Conservation (phyloP, 2,797 vertebrate species). For the Lagorchestes hirsutus region DNA sequence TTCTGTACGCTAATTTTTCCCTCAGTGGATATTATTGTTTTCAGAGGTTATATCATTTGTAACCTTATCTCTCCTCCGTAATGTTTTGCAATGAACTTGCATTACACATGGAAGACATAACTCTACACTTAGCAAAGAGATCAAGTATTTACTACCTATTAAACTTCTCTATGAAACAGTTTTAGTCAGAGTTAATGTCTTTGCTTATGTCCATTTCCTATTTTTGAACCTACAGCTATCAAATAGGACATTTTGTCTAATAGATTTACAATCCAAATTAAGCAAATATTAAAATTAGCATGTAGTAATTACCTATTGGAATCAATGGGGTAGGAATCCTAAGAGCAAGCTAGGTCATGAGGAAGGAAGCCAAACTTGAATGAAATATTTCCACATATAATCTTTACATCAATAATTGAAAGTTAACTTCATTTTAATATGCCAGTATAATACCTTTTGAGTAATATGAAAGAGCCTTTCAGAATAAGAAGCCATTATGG, state of each 20-base stretch:
- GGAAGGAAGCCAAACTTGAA: neutral
- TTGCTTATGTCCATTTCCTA: neutral
- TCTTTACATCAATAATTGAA: neutral
- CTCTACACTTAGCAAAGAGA: neutral
- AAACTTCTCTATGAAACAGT: neutral
- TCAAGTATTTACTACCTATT: neutral
- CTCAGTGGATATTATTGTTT: neutral
- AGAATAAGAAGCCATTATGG: neutral
- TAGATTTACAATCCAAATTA: slow-evolving; percentile 28
- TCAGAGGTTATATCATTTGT: neutral
- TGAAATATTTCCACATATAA: neutral
- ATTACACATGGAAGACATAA: neutral
- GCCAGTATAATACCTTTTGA: neutral
- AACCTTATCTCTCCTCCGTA: neutral
- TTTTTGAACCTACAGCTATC: slow-evolving; percentile 3
- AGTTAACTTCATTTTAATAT: neutral
- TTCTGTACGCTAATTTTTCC: neutral
- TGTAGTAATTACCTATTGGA: neutral
- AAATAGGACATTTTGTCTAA: neutral
- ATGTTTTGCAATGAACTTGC: neutral
- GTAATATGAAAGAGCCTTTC: neutral
- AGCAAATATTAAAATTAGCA: neutral
- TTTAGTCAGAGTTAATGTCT: neutral
- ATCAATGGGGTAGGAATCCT: neutral
- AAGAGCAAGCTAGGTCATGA: neutral